These are phyloP conservation scores for Betta splendens DNA, from an alignment of 2,797 vertebrate genomes.

Conservation along the genomic window DNA sequence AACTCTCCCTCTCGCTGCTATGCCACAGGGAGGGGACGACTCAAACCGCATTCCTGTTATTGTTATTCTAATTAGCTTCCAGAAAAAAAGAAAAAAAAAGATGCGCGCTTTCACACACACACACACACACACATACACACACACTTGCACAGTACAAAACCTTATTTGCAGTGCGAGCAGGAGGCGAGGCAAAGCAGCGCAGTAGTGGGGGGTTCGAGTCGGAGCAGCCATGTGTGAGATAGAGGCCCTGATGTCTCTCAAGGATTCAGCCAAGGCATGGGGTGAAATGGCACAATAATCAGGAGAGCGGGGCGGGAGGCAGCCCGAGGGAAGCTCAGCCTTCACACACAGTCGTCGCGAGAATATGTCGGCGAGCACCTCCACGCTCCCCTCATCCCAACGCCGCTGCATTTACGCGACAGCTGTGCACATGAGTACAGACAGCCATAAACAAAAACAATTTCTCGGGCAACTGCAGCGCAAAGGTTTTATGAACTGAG, in stretches of 20 bases:
- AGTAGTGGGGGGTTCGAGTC: conserved; percentile 54
- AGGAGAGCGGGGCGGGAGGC: conserved; percentile 63
- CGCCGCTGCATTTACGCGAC: conserved; percentile 56
- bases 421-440: conserved; percentile 68
- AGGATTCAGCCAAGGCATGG: conserved; percentile 70
- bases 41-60: conserved; percentile 80
- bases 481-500: conserved; percentile 57
- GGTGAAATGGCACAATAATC: conserved; percentile 76
- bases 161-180: conserved; percentile 63
- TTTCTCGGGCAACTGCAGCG: conserved; percentile 43
- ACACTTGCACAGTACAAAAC: conserved; percentile 55
- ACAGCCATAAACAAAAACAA: conserved; percentile 67
- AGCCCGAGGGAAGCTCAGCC: conserved; percentile 55
- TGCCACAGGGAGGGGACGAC: conserved; percentile 72
- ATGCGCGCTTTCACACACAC: conserved; percentile 51
- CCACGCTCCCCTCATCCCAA: conserved; percentile 55
- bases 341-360: conserved; percentile 73
- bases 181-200: conserved; percentile 49
- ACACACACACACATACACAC: conserved; percentile 53
- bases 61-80: conserved; percentile 84
- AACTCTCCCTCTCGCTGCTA: conserved; percentile 62
- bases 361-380: conserved; percentile 67
- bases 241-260: conserved; percentile 72
- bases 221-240: conserved; percentile 72
- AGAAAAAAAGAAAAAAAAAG: conserved; percentile 44